These are phyloP conservation scores for Cantharis nigra DNA, from an alignment of 2,888 invertebrate species.

Conservation along the genomic window DNA sequence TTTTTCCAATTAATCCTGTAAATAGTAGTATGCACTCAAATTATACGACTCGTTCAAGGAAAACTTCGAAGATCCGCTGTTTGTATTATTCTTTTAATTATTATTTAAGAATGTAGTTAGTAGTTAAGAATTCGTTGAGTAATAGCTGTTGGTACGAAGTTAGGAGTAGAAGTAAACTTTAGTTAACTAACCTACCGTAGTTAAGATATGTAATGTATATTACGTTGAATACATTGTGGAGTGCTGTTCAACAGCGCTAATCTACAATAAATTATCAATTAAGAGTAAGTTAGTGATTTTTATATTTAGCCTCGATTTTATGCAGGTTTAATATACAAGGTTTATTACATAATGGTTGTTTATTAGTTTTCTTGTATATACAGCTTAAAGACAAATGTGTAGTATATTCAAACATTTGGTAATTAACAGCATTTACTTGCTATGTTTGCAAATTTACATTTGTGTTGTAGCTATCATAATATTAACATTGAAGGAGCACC, in stretches of 20 bases:
- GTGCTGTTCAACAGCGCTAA: too few relatives aligned
- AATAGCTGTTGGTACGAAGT: too few relatives aligned
- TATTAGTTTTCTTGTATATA: neutral
- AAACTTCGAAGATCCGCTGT: neutral
- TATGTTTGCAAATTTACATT: constrained; percentile 4
- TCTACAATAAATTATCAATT: neutral
- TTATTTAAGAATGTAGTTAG: too few relatives aligned
- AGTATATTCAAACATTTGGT: neutral
- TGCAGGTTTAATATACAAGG: neutral
- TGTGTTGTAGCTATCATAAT: neutral
- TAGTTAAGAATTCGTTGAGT: too few relatives aligned
- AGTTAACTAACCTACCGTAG: neutral
- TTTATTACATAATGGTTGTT: neutral
- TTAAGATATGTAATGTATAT: neutral
- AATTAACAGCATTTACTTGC: constrained; percentile 1
- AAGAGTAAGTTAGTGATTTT: neutral
- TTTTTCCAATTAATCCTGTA: neutral
- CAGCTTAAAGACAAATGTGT: neutral
- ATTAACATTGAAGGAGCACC: neutral
- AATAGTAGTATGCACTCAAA: neutral
- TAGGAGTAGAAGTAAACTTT: too few relatives aligned
- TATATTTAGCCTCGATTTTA: too few relatives aligned
- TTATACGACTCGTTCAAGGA: neutral
- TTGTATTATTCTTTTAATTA: too few relatives aligned
- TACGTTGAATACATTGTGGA: too few relatives aligned